A percentile compares a stretch with the other conserved stretches of the same genome.
Evolutionary conservation across 1,140 invertebrate species (phyloP).

Genomic region (Neoseiulus cucumeris): DNA sequence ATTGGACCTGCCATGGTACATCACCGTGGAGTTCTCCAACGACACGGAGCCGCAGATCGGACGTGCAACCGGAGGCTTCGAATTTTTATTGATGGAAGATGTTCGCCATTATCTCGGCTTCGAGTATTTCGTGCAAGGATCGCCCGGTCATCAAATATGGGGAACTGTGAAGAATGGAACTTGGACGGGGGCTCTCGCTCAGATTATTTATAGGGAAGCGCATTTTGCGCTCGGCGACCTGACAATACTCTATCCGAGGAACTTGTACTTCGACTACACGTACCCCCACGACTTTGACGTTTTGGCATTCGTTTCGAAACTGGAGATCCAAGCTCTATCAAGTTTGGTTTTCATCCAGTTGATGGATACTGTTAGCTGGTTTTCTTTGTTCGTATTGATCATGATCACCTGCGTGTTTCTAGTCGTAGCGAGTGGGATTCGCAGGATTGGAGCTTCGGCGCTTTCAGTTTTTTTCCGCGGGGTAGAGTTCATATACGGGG

Average conservation of each 20-base stretch:
- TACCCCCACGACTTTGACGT: background rate
- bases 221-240: background rate
- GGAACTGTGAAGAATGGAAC: background rate
- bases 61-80: background rate
- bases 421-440: background rate
- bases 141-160: background rate
- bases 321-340: background rate
- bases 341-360: background rate
- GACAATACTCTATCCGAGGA: background rate
- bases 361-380: background rate
- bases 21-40: background rate
- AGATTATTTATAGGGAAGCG: background rate
- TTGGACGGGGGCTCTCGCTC: background rate
- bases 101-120: background rate
- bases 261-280: background rate
- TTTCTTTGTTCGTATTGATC: background rate
- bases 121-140: background rate
- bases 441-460: background rate
- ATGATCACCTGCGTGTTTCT: background rate
- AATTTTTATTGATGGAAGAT: constrained; percentile 1
- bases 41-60: background rate
- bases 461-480: background rate
- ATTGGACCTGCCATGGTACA: background rate
- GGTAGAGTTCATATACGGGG: background rate
- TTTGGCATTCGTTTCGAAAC: background rate